Percentiles rank a stretch among this genome's conserved stretches.
phyloP scores from a whole-genome alignment of 1,140 invertebrate genomes.

The Heliconius congener region DNA sequence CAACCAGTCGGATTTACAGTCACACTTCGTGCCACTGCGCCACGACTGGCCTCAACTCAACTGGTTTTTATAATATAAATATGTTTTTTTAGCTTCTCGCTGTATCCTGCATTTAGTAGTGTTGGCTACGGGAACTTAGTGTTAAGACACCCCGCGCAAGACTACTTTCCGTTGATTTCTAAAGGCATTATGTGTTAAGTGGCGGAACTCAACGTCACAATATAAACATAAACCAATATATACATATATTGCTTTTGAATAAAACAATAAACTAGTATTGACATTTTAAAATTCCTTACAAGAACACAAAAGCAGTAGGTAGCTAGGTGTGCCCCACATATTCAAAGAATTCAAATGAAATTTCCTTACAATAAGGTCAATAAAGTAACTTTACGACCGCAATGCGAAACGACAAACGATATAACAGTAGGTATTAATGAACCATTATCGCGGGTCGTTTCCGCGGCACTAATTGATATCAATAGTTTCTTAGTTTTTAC shows the following conservation, averaged over 20 bases:
- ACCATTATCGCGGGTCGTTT: constrained; percentile 29
- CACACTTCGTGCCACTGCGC: no score
- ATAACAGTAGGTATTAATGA: constrained; percentile 35
- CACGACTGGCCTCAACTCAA: no score
- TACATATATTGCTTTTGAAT: background rate
- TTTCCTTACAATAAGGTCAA: constrained; percentile 4
- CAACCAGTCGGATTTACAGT: no score
- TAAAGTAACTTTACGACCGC: constrained; percentile 12
- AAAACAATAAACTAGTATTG: background rate
- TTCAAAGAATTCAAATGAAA: background rate
- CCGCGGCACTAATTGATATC: constrained; percentile 43
- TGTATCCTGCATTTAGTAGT: no score
- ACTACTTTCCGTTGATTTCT: no score
- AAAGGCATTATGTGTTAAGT: no score
- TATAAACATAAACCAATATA: no score
- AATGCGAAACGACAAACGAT: constrained; percentile 33
- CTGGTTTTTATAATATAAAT: no score
- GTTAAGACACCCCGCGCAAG: no score
- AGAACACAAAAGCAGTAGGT: background rate
- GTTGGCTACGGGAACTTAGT: no score
- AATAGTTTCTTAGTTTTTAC: constrained; percentile 44
- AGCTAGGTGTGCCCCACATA: background rate
- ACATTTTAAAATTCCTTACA: background rate
- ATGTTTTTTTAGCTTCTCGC: no score
- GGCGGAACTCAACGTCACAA: no score